A percentile compares a stretch with the other conserved stretches of the same genome.
Evolutionary conservation across 2,797 vertebrate genomes (phyloP).

Genomic region (Neosilurus hyrtlii): DNA sequence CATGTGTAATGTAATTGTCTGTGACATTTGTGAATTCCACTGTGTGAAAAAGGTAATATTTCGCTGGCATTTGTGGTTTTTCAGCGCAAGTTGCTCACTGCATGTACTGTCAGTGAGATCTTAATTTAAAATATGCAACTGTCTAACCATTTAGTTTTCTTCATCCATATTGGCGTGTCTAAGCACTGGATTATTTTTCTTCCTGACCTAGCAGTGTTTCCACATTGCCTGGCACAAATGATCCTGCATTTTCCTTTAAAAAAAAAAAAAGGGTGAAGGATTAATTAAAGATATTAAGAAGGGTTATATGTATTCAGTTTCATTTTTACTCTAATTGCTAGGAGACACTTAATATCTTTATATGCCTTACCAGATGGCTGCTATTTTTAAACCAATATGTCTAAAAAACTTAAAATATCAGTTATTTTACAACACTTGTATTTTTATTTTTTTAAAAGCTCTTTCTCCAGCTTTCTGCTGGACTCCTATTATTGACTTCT

Average conservation of each 20-base stretch:
- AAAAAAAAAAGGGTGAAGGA: not conserved
- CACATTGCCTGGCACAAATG: not conserved
- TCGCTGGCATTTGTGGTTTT: conserved; percentile 39
- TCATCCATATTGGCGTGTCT: not conserved
- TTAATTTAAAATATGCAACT: not conserved
- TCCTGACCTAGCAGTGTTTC: conserved; percentile 7
- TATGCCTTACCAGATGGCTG: not conserved
- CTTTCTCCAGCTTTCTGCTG: not conserved
- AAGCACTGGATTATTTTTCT: not conserved
- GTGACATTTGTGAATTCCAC: conserved; percentile 32
- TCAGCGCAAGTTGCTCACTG: conserved; percentile 8
- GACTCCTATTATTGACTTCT: conserved; percentile 7
- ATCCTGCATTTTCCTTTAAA: not conserved
- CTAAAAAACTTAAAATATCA: not conserved
- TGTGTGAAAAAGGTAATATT: conserved; percentile 25
- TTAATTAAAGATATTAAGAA: not conserved
- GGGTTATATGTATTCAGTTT: not conserved
- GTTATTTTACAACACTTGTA: not conserved
- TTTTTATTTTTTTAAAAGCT: not conserved
- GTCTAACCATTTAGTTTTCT: not conserved
- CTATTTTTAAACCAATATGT: not conserved
- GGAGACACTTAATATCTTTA: not conserved
- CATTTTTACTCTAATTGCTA: not conserved
- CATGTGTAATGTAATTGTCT: conserved; percentile 23
- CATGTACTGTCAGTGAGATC: not conserved